These are phyloP conservation scores for Parnassius orleans DNA, from an alignment of 2,888 invertebrate species.

Conservation along the genomic window DNA sequence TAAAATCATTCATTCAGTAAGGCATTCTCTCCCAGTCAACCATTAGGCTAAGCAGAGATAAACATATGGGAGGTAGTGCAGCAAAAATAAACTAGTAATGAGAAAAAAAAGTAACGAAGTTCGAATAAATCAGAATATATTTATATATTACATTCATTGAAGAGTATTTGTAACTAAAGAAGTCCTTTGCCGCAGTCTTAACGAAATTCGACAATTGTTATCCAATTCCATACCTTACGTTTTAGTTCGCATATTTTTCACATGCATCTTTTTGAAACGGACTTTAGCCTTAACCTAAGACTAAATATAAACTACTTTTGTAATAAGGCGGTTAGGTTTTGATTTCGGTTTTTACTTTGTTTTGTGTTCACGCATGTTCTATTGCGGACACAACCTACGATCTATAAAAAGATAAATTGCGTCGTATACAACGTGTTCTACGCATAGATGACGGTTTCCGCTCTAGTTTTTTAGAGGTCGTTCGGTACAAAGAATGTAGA, in stretches of 20 bases:
- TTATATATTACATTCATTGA: too few relatives aligned
- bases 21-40: too few relatives aligned
- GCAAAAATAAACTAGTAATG: too few relatives aligned
- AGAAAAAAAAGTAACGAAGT: too few relatives aligned
- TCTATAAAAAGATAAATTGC: conserved; percentile 15
- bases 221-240: too few relatives aligned
- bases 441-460: conserved; percentile 27
- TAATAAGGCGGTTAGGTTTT: not conserved
- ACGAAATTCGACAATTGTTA: too few relatives aligned
- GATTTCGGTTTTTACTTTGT: not conserved
- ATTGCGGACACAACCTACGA: conserved; percentile 5
- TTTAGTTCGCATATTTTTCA: too few relatives aligned
- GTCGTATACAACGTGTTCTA: conserved; percentile 11
- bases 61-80: too few relatives aligned
- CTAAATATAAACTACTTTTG: too few relatives aligned
- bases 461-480: conserved; percentile 28
- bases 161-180: not conserved
- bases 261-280: not conserved
- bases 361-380: conserved; percentile 4
- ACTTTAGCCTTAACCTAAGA: not conserved
- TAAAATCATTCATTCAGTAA: too few relatives aligned
- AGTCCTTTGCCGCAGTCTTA: not conserved
- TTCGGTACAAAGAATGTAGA: conserved; percentile 12
- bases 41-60: too few relatives aligned
- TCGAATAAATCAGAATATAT: too few relatives aligned